These are phyloP conservation scores for Priocnemis perturbator DNA, from an alignment of 2,888 invertebrate genomes.

Conservation along the genomic window DNA sequence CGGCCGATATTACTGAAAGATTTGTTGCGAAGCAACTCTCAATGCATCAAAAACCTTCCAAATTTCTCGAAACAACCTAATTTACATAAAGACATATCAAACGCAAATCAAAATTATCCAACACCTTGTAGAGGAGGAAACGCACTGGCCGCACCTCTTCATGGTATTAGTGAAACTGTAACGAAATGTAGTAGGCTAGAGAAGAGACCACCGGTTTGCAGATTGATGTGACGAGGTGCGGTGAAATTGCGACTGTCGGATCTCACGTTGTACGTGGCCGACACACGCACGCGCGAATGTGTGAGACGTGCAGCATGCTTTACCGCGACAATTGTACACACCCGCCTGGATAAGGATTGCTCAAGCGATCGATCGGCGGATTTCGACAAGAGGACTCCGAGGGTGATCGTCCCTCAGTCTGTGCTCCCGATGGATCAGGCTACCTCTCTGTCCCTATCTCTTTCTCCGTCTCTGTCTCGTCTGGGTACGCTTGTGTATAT, in stretches of 20 bases:
- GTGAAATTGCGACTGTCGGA: conserved; percentile 56
- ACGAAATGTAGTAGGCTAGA: too few relatives aligned
- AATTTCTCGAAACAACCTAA: too few relatives aligned
- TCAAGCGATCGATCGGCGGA: conserved; percentile 15
- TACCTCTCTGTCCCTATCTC: background rate
- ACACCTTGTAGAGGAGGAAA: too few relatives aligned
- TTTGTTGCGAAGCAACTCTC: too few relatives aligned
- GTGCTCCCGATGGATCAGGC: conserved; percentile 2
- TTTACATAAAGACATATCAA: too few relatives aligned
- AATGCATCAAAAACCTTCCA: too few relatives aligned
- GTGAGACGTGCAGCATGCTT: too few relatives aligned
- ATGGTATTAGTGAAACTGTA: too few relatives aligned
- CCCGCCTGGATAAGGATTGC: conserved; percentile 4
- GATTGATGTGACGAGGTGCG: conserved; percentile 43
- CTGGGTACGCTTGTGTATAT: background rate
- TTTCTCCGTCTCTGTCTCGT: background rate
- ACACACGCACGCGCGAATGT: conserved; percentile 5
- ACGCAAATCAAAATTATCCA: too few relatives aligned
- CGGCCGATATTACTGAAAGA: too few relatives aligned
- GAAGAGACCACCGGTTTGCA: background rate
- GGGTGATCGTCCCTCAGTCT: conserved; percentile 10
- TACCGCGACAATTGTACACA: conserved; percentile 4
- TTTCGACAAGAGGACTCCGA: conserved; percentile 6
- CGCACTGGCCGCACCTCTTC: too few relatives aligned
- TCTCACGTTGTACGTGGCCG: conserved; percentile 44